Evolutionary conservation across 2,888 invertebrate species (phyloP).

Genomic region (Nezara viridula): DNA sequence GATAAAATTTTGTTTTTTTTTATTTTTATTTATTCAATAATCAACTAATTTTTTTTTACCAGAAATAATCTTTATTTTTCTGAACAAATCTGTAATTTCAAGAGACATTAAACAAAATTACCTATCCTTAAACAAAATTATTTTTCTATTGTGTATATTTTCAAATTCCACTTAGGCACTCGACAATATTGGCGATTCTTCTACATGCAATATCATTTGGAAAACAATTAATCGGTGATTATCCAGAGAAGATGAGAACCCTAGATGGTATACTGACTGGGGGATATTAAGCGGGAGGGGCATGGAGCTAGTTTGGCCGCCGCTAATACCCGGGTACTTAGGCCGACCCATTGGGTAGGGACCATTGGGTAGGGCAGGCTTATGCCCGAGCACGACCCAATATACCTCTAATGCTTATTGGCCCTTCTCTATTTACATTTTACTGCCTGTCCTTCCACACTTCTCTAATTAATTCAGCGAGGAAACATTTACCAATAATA

Average conservation of each 20-base stretch:
- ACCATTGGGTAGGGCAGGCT: background rate
- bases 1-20: too few species aligned
- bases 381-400: background rate
- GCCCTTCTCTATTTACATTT: background rate
- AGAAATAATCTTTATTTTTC: too few species aligned
- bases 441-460: background rate
- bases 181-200: background rate
- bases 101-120: too few species aligned
- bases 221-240: conserved; percentile 16
- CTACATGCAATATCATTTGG: background rate
- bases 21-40: too few species aligned
- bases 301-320: background rate
- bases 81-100: too few species aligned
- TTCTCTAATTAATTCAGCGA: conserved; percentile 12
- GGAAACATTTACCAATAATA: background rate
- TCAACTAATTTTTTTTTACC: too few species aligned
- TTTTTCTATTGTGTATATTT: too few species aligned
- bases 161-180: too few species aligned
- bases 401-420: conserved; percentile 1
- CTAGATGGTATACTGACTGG: background rate
- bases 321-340: background rate
- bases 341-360: background rate
- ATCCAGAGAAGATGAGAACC: background rate
- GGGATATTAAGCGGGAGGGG: background rate
- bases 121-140: too few species aligned